These are phyloP conservation scores for Heterodera filipjevi DNA, from an alignment of 2,888 invertebrate species.

Conservation along the genomic window DNA sequence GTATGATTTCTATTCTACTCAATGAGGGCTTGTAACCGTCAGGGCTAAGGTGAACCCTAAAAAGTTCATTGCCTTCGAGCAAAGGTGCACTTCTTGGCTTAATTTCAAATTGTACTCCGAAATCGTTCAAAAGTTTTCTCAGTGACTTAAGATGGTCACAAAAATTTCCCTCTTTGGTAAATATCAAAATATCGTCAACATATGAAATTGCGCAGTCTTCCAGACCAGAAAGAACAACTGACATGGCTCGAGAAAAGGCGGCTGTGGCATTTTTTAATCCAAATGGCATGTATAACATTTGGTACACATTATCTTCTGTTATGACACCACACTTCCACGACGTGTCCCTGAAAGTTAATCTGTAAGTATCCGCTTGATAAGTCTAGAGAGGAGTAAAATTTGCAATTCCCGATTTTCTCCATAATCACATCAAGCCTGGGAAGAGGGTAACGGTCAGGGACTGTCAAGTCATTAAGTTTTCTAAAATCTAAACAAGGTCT, in stretches of 20 bases:
- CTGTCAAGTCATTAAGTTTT: conserved; percentile 37
- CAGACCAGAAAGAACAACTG: conserved; percentile 19
- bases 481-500: conserved; percentile 47
- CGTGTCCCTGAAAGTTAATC: conserved; percentile 22
- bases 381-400: conserved; percentile 27
- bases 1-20: conserved; percentile 12
- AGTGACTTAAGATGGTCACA: neutral
- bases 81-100: conserved; percentile 24
- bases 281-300: conserved; percentile 37
- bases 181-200: conserved; percentile 23
- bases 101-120: conserved; percentile 11
- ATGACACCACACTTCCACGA: conserved; percentile 33
- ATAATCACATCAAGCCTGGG: conserved; percentile 25
- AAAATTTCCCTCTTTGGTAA: neutral
- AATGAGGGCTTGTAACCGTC: conserved; percentile 15
- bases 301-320: conserved; percentile 32
- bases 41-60: conserved; percentile 19
- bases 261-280: conserved; percentile 34
- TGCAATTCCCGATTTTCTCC: conserved; percentile 21
- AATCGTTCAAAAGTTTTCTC: conserved; percentile 15
- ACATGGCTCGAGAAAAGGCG: conserved; percentile 23
- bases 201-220: conserved; percentile 24
- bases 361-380: conserved; percentile 30
- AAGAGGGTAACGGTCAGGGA: conserved; percentile 40
- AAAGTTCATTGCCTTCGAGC: conserved; percentile 18